phyloP scores from a whole-genome alignment of 2,113 vertebrate species.

The Neopipo cinnamomea region DNA sequence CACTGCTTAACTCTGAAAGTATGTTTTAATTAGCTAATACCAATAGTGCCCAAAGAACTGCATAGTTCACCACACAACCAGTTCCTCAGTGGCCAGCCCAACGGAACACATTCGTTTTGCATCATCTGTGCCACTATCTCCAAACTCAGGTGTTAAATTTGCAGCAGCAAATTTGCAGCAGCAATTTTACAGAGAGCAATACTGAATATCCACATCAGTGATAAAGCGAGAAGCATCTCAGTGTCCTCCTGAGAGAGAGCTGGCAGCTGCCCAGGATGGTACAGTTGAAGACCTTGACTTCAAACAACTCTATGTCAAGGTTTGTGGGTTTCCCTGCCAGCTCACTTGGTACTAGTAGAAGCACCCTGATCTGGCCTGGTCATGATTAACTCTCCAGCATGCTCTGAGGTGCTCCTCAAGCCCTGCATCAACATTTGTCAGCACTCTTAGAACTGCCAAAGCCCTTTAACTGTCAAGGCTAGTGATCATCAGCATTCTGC shows the following conservation, averaged over 20 bases:
- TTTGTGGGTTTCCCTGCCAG: no score
- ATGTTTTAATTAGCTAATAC: background rate
- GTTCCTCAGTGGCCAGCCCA: background rate
- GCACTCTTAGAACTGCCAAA: background rate
- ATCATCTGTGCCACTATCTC: background rate
- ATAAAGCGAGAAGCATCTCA: background rate
- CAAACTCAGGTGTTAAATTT: no score
- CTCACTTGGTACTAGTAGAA: background rate
- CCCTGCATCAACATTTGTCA: background rate
- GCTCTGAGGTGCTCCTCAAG: background rate
- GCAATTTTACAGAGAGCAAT: background rate
- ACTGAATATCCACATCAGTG: background rate
- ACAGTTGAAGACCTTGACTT: no score
- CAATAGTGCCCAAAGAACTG: background rate
- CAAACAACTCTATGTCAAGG: no score
- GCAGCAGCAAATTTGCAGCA: background rate
- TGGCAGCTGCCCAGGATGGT: background rate
- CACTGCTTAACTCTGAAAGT: background rate
- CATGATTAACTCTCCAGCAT: background rate
- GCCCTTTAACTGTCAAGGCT: no score
- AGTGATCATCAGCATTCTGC: background rate
- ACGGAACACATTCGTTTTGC: background rate
- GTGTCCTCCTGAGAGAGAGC: background rate
- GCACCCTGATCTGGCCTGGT: background rate
- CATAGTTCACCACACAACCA: background rate